These are phyloP conservation scores for Pterocles burchelli DNA, from an alignment of 2,113 vertebrate species.

Conservation along the genomic window DNA sequence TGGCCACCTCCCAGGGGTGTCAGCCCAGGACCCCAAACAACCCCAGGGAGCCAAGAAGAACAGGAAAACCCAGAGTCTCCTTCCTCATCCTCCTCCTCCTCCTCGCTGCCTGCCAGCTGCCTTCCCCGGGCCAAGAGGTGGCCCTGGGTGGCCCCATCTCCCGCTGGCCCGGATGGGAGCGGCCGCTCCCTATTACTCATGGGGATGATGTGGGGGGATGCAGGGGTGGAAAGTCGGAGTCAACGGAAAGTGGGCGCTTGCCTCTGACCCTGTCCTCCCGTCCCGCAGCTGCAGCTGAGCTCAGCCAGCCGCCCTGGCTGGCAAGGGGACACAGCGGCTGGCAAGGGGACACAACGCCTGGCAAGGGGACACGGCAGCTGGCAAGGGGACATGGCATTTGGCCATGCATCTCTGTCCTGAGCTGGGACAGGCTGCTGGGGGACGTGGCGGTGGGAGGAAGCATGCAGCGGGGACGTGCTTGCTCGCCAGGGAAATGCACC, in stretches of 20 bases:
- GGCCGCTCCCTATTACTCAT: constrained; percentile 53
- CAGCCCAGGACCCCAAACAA: background rate
- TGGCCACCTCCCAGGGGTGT: background rate
- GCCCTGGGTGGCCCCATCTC: background rate
- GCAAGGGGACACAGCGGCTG: too few relatives aligned
- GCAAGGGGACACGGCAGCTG: too few relatives aligned
- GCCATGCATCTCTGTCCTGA: accelerated
- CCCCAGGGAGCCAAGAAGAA: background rate
- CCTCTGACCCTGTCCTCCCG: background rate
- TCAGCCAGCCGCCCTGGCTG: background rate
- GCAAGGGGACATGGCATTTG: background rate
- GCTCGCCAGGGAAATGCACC: accelerated
- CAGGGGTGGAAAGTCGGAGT: background rate
- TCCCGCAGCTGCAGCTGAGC: constrained; percentile 15
- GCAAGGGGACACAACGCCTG: background rate
- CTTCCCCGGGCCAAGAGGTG: background rate
- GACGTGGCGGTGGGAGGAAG: accelerated
- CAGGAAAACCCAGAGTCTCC: background rate
- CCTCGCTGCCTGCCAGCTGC: background rate
- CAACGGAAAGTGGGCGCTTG: background rate
- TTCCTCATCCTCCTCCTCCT: background rate
- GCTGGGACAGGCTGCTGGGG: background rate
- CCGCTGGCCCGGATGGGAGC: background rate
- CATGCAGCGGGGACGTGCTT: accelerated
- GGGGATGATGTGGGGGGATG: constrained; percentile 7